Conservation (phyloP, 2,797 vertebrate genomes). For the Spea hammondii region DNA sequence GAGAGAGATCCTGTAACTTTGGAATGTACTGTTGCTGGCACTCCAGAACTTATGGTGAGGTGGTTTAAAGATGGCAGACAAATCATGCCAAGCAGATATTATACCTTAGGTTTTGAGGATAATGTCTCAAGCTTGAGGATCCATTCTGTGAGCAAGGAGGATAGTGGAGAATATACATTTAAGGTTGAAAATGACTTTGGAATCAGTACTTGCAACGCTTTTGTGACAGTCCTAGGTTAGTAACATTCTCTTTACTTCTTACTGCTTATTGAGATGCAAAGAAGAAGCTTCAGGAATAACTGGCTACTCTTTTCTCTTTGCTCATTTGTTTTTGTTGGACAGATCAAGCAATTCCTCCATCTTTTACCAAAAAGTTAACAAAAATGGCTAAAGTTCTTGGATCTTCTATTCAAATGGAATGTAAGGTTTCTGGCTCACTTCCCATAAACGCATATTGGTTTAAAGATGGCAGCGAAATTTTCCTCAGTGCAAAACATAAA, state of each 20-base stretch:
- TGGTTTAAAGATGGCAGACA: conserved; percentile 92
- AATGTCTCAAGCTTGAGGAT: conserved; percentile 90
- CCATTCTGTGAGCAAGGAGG: conserved; percentile 82
- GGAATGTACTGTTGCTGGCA: conserved; percentile 90
- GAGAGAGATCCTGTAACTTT: conserved; percentile 90
- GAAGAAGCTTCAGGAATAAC: conserved; percentile 53
- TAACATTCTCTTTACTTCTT: conserved; percentile 60
- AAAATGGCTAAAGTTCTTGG: conserved; percentile 88
- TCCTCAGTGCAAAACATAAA: conserved; percentile 86
- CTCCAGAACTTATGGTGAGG: conserved; percentile 88
- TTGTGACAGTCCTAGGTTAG: conserved; percentile 89
- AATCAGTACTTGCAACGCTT: conserved; percentile 84
- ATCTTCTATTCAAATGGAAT: conserved; percentile 86
- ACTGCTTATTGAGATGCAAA: neutral
- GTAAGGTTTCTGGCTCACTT: conserved; percentile 91
- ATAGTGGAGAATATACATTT: conserved; percentile 87
- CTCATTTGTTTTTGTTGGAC: conserved; percentile 61
- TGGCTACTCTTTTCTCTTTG: conserved; percentile 40
- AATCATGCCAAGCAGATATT: conserved; percentile 87
- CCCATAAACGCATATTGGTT: conserved; percentile 92
- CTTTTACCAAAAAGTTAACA: conserved; percentile 87
- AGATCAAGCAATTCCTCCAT: conserved; percentile 93
- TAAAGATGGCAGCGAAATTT: conserved; percentile 86
- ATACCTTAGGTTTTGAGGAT: conserved; percentile 89
- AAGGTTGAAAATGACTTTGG: conserved; percentile 94